Conservation (phyloP, 2,113 vertebrate species). For the Rousettus leschenaultii region DNA sequence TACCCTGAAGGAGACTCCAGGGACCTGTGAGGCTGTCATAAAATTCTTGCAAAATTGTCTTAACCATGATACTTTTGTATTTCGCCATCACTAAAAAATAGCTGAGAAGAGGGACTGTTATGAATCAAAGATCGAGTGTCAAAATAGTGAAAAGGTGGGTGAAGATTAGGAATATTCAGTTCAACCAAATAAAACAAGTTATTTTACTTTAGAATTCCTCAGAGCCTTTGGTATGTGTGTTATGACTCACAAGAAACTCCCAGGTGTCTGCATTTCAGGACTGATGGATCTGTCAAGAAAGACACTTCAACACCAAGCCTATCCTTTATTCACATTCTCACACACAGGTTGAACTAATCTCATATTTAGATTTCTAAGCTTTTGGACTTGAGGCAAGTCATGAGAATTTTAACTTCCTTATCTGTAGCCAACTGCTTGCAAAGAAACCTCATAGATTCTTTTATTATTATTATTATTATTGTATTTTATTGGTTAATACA, state of each 20-base stretch:
- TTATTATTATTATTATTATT: too few species aligned
- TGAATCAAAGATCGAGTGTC: slow-evolving; percentile 26
- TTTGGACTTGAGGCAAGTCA: not conserved
- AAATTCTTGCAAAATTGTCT: slow-evolving; percentile 34
- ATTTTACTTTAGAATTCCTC: not conserved
- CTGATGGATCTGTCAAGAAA: not conserved
- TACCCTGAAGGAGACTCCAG: not conserved
- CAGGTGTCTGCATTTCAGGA: not conserved
- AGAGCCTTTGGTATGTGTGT: not conserved
- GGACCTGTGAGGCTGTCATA: not conserved
- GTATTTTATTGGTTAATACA: too few species aligned
- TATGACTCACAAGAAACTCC: not conserved
- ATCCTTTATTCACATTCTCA: not conserved
- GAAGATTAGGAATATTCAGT: not conserved
- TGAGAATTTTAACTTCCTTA: not conserved
- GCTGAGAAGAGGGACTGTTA: not conserved
- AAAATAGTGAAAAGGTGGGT: not conserved
- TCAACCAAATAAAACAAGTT: not conserved
- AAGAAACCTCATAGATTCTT: not conserved
- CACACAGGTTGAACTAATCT: not conserved
- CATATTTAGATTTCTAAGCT: not conserved
- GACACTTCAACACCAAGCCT: not conserved
- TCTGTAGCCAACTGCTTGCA: not conserved
- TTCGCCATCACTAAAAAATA: not conserved
- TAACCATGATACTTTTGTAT: not conserved